These are phyloP conservation scores for Paramormyrops hopkinsi DNA, from an alignment of 2,797 vertebrate genomes.

Conservation along the genomic window DNA sequence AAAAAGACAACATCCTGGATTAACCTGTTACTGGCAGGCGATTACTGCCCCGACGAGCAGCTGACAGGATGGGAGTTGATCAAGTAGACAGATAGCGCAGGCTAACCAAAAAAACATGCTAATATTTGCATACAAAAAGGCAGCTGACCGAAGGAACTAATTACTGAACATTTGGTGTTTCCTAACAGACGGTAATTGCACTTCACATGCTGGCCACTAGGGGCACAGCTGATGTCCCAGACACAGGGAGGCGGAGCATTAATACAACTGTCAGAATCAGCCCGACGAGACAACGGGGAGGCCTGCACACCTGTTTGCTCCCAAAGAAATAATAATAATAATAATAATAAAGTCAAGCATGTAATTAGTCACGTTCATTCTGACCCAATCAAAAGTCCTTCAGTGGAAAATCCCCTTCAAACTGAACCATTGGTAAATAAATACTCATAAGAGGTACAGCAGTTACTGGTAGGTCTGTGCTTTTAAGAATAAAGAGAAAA, in stretches of 20 bases:
- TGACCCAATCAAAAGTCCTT: not conserved
- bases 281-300: not conserved
- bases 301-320: not conserved
- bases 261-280: constrained; percentile 60
- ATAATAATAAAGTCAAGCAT: not conserved
- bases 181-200: not conserved
- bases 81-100: not conserved
- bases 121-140: not conserved
- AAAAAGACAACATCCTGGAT: not conserved
- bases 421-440: not conserved
- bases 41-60: not conserved
- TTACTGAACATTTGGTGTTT: not conserved
- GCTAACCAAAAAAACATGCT: not conserved
- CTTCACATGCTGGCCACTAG: constrained; percentile 25
- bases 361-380: not conserved
- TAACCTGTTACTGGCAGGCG: not conserved
- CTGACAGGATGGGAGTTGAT: not conserved
- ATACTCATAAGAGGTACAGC: not conserved
- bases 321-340: not conserved
- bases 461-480: not conserved
- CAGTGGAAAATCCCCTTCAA: not conserved
- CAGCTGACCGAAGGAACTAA: not conserved
- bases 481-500: not conserved
- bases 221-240: constrained; percentile 51
- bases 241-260: constrained; percentile 59